phyloP scores from a whole-genome alignment of 2,888 invertebrate genomes.

The Chrysolina oricalcia region DNA sequence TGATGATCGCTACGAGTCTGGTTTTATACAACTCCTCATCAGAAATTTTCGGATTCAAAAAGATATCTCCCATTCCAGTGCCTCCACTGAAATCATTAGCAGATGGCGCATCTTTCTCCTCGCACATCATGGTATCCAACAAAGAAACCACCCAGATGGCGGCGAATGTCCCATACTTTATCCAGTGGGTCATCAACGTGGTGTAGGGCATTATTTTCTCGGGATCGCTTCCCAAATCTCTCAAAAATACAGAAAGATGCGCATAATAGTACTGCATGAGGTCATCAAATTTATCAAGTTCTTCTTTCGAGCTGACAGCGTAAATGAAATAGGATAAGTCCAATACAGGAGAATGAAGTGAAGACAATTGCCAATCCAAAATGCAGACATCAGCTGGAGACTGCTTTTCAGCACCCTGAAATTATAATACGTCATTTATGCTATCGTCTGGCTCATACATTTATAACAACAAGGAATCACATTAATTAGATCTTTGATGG shows the following conservation, averaged over 20 bases:
- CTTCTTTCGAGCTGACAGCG: conserved; percentile 56
- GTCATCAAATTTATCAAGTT: conserved; percentile 57
- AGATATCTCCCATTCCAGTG: conserved; percentile 22
- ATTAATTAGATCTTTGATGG: background rate
- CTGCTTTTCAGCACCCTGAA: conserved; percentile 42
- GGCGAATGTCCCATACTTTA: conserved; percentile 53
- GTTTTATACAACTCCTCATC: conserved; percentile 8
- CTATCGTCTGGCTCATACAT: background rate
- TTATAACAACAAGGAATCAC: background rate
- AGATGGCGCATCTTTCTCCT: conserved; percentile 9
- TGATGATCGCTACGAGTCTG: conserved; percentile 17
- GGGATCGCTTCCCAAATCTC: conserved; percentile 59
- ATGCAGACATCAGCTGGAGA: conserved; percentile 51
- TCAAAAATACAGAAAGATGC: conserved; percentile 57
- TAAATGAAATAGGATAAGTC: conserved; percentile 64
- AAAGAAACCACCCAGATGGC: conserved; percentile 2
- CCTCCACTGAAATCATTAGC: conserved; percentile 3
- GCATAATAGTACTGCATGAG: conserved; percentile 62
- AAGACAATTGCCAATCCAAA: conserved; percentile 60
- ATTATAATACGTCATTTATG: conserved; percentile 33
- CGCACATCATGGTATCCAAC: conserved; percentile 22
- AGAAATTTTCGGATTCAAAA: conserved; percentile 5
- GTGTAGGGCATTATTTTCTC: conserved; percentile 60
- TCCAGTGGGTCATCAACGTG: conserved; percentile 59
- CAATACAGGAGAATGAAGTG: conserved; percentile 55